Conservation (phyloP, 2,113 vertebrate species). For the Callocephalon fimbriatum region DNA sequence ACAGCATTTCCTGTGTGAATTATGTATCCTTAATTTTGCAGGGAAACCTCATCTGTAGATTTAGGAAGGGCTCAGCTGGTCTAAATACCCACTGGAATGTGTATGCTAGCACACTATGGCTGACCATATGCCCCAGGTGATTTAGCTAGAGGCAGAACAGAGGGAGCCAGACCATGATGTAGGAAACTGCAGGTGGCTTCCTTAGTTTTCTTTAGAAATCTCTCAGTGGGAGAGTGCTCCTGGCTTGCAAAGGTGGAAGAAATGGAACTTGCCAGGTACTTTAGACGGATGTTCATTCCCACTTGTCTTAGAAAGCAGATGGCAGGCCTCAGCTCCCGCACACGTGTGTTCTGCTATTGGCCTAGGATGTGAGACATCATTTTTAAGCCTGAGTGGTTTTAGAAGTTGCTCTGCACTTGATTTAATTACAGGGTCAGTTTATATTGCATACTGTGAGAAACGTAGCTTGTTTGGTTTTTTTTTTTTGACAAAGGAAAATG, state of each 20-base stretch:
- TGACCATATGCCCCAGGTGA: rapidly evolving
- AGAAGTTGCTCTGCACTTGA: neutral
- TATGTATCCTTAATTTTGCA: neutral
- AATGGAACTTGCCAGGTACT: neutral
- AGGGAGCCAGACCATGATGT: neutral
- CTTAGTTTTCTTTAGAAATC: neutral
- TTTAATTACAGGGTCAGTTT: neutral
- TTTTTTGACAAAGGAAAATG: neutral
- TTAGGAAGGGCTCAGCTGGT: neutral
- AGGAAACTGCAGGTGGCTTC: neutral
- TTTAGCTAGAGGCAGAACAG: neutral
- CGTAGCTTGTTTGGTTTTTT: neutral
- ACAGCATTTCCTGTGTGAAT: neutral
- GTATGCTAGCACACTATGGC: too few relatives aligned
- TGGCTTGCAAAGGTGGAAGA: neutral
- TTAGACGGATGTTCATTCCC: neutral
- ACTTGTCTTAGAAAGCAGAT: neutral
- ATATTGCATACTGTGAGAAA: neutral
- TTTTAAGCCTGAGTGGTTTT: neutral
- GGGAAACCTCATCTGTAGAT: neutral
- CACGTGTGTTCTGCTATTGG: rapidly evolving
- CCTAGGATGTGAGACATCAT: neutral
- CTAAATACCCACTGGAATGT: neutral
- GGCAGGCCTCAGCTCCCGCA: neutral
- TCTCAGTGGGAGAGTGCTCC: neutral